Base-by-base conservation (phyloP, 2,113 vertebrate genomes). In the Cottus gobio region DNA sequence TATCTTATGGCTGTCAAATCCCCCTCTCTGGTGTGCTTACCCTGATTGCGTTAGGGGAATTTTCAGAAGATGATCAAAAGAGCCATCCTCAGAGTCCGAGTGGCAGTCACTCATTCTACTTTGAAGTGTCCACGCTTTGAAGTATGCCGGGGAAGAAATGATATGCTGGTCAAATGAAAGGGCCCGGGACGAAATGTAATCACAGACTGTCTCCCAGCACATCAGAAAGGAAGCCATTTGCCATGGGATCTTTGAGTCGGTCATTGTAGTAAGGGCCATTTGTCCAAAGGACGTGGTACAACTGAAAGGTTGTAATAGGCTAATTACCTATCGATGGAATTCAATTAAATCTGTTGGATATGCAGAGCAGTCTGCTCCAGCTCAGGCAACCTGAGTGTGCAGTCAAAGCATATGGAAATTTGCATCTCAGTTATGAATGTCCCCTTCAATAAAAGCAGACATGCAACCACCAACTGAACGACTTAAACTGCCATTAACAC, bases 61-160 rank as follows among this genome's bases (percentile, higher is more conserved):
- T 89, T 94, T 90, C 82, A 84, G 90, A 84, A 90, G 90, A 88
- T 92, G 88, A 92, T 93, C 92, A 92, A 93, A 95, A 93, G 91
- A 86, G 85, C 84, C 78, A 74, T 93, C 86, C 89, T 86, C 79
- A 50, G 89, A 89, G 86, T 93, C 94, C 85, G 76, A 92, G 92
- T 91, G 90, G 89, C 90, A 86, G 89, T 90, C 82, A 76, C 89
- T 93, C 89, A 75, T 88, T 85, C 79, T 62, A 54, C 91, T 94
- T 94, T 90, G 90, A 94, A 92, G 91, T 91, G 85, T 80, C 85
- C 87, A 84, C 83, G 89, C 90, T 90, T 90, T 91, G 87, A 94
- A 91, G 93, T 92, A 24, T 85, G 88, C 84, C 85, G 85, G 74
- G 82, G 54, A 90, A 86, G 84, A 86, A 92, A 91, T 91, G 73